Conservation (phyloP, 2,797 vertebrate genomes). For the Dipus sagitta region DNA sequence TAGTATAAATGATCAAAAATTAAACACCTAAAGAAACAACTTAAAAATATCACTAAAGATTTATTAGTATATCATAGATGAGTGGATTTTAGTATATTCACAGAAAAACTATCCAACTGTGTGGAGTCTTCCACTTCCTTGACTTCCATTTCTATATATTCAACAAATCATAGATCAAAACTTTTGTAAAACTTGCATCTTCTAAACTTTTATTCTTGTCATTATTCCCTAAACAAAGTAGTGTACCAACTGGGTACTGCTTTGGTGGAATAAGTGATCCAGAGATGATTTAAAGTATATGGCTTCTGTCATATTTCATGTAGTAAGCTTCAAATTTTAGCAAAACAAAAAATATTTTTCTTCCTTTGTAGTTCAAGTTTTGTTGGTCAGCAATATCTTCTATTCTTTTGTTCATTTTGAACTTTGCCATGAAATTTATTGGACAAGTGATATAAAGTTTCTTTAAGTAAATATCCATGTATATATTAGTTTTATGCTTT, state of each 20-base stretch:
- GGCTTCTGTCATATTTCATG: not conserved
- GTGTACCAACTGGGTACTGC: too few relatives aligned
- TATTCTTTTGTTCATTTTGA: not conserved
- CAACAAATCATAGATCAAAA: not conserved
- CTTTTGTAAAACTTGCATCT: not conserved
- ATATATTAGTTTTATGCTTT: not conserved
- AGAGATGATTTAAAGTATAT: too few relatives aligned
- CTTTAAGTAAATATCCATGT: not conserved
- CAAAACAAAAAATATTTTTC: not conserved
- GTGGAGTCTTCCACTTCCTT: not conserved
- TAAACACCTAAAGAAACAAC: slow-evolving; percentile 4
- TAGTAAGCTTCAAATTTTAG: not conserved
- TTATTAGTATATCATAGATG: not conserved
- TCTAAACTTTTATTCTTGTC: not conserved
- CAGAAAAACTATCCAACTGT: not conserved
- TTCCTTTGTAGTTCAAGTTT: not conserved
- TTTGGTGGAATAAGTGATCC: too few relatives aligned
- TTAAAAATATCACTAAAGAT: not conserved
- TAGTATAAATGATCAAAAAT: not conserved
- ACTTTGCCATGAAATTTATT: not conserved
- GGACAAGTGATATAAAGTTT: not conserved
- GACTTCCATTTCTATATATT: not conserved
- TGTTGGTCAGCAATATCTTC: not conserved
- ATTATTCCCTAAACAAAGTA: too few relatives aligned
- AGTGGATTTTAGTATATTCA: not conserved